phyloP scores from a whole-genome alignment of 2,888 invertebrate species.

The Cepaea hortensis region DNA sequence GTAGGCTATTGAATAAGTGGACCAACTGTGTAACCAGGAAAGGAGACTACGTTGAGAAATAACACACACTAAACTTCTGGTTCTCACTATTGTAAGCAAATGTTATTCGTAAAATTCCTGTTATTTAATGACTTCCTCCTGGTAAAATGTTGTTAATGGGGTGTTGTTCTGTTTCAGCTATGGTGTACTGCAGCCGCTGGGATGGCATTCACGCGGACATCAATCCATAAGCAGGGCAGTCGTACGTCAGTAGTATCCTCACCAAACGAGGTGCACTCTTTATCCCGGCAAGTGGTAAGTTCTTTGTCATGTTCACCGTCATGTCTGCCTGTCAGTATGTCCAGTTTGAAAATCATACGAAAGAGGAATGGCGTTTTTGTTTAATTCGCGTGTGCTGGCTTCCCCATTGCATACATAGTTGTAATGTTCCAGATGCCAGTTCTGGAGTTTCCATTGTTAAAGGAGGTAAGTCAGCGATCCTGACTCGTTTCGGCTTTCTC shows the following conservation, averaged over 20 bases:
- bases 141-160: too few species aligned
- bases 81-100: too few species aligned
- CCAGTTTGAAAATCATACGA: too few species aligned
- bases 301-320: background rate
- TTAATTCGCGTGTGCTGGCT: background rate
- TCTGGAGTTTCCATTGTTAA: background rate
- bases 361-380: background rate
- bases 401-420: background rate
- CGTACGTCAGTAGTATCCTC: conserved; percentile 41
- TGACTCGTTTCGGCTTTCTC: too few species aligned
- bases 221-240: conserved; percentile 48
- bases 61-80: too few species aligned
- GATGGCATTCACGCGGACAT: conserved; percentile 54
- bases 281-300: conserved; percentile 51
- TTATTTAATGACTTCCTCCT: too few species aligned
- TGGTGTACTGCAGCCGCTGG: conserved; percentile 56
- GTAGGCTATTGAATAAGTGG: too few species aligned
- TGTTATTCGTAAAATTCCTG: too few species aligned
- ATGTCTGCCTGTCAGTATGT: too few species aligned
- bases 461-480: too few species aligned
- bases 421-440: background rate
- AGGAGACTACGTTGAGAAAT: too few species aligned
- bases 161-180: conserved; percentile 41
- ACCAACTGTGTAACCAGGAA: too few species aligned
- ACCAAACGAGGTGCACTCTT: conserved; percentile 44